Evolutionary conservation across 2,113 vertebrate genomes (phyloP).

Genomic region (Scatophagus argus): DNA sequence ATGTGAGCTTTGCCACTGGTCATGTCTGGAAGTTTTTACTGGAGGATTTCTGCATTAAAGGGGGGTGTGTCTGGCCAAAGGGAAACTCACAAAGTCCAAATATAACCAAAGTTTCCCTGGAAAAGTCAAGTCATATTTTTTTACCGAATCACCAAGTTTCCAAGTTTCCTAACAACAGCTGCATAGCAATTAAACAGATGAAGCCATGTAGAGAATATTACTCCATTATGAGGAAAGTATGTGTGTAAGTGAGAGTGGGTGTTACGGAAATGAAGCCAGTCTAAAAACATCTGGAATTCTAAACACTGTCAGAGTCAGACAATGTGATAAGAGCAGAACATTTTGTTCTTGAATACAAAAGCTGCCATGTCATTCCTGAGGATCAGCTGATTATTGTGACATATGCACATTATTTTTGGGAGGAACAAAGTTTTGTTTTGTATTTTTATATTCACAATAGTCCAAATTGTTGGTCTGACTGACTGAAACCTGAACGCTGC

Average conservation of each 20-base stretch:
- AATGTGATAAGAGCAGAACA: constrained; percentile 67
- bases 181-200: constrained; percentile 59
- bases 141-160: constrained; percentile 50
- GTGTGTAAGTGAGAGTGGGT: neutral
- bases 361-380: constrained; percentile 20
- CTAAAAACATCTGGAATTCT: constrained; percentile 71
- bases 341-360: constrained; percentile 67
- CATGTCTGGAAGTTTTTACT: constrained; percentile 78
- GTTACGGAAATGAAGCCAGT: constrained; percentile 59
- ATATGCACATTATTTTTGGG: constrained; percentile 6
- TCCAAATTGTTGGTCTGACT: neutral
- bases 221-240: constrained; percentile 19
- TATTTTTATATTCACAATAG: constrained; percentile 1
- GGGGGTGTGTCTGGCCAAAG: constrained; percentile 69
- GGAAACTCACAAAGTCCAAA: constrained; percentile 63
- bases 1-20: constrained; percentile 61
- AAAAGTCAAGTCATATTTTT: constrained; percentile 58
- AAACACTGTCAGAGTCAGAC: constrained; percentile 54
- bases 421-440: constrained; percentile 1
- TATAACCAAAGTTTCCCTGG: constrained; percentile 58
- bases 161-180: constrained; percentile 72
- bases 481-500: neutral
- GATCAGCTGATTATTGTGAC: constrained; percentile 32
- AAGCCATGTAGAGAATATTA: constrained; percentile 32
- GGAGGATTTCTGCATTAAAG: constrained; percentile 60